Evolutionary conservation across 2,888 invertebrate genomes (phyloP).

Genomic region (Phengaris alcon): DNA sequence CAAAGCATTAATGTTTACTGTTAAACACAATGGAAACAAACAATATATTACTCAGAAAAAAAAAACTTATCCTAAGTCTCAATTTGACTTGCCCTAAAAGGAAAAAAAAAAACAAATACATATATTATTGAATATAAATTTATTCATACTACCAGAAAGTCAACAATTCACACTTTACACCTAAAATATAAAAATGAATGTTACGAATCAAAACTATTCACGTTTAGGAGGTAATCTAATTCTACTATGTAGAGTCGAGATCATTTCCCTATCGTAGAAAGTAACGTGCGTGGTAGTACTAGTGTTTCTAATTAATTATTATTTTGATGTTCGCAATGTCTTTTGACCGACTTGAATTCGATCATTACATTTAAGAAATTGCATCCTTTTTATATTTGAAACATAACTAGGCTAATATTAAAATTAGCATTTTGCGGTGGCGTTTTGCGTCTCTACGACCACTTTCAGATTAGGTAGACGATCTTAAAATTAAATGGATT

Average conservation of each 20-base stretch:
- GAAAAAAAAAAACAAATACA: not conserved
- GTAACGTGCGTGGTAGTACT: too few relatives aligned
- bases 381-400: too few relatives aligned
- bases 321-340: not conserved
- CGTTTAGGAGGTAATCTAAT: not conserved
- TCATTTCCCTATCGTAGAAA: too few relatives aligned
- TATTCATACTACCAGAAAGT: not conserved
- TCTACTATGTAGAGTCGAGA: not conserved
- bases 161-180: conserved; percentile 3
- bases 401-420: too few relatives aligned
- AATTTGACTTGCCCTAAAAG: too few relatives aligned
- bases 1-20: not conserved
- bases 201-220: not conserved
- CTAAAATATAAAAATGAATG: conserved; percentile 21
- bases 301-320: too few relatives aligned
- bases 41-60: not conserved
- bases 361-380: not conserved
- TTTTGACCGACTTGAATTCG: not conserved
- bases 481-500: not conserved
- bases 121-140: not conserved
- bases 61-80: not conserved
- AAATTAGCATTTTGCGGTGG: not conserved
- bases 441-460: not conserved
- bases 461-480: not conserved
- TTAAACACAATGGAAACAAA: not conserved